A percentile compares a stretch with the other conserved stretches of the same genome.
Evolutionary conservation across 2,113 vertebrate species (phyloP).

Genomic region (Istiophorus platypterus): DNA sequence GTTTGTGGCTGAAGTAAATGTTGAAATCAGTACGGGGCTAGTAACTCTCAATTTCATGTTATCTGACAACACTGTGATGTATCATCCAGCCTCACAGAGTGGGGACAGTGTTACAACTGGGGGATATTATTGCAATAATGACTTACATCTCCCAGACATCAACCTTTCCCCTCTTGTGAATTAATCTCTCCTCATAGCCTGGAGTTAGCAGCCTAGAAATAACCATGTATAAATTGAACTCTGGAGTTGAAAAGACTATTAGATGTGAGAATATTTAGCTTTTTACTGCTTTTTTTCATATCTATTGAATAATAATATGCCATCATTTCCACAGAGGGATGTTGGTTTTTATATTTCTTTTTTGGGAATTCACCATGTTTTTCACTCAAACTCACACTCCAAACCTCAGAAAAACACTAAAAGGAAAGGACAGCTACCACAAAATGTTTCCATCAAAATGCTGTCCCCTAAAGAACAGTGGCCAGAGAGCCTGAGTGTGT

Average conservation of each 20-base stretch:
- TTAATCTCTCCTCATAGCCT: slow-evolving; percentile 39
- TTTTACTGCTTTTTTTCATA: not conserved
- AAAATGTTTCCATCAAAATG: slow-evolving; percentile 2
- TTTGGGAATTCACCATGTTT: slow-evolving; percentile 38
- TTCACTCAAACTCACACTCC: slow-evolving; percentile 3
- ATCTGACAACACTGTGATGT: slow-evolving; percentile 6
- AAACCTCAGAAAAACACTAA: slow-evolving; percentile 19
- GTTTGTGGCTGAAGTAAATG: not conserved
- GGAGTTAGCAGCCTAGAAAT: slow-evolving; percentile 15
- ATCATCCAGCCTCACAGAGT: slow-evolving; percentile 25
- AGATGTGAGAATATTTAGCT: not conserved
- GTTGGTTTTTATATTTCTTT: slow-evolving; percentile 22
- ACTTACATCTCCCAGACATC: slow-evolving; percentile 48
- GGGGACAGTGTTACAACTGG: slow-evolving; percentile 36
- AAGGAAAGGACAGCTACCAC: slow-evolving; percentile 12
- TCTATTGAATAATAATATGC: not conserved
- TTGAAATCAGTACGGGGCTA: not conserved
- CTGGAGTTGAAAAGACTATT: not conserved
- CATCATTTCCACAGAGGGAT: slow-evolving; percentile 6
- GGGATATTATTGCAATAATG: slow-evolving; percentile 40
- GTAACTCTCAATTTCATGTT: slow-evolving; percentile 9
- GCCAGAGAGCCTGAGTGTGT: not conserved
- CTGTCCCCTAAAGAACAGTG: not conserved
- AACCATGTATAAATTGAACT: not conserved
- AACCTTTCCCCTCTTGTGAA: slow-evolving; percentile 40